These are phyloP conservation scores for Cistogaster globosa DNA, from an alignment of 2,888 invertebrate species.

Conservation along the genomic window DNA sequence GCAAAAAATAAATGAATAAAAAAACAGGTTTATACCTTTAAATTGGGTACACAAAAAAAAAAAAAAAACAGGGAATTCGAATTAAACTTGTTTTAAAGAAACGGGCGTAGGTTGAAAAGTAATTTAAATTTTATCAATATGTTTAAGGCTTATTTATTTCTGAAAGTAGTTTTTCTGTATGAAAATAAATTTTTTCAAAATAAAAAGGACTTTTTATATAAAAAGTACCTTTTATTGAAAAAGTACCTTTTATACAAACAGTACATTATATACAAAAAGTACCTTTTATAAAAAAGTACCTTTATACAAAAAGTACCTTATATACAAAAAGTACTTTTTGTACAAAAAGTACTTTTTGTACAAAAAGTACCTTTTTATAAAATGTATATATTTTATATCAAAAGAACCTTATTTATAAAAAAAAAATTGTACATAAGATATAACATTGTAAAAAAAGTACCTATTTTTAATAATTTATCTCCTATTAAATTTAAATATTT, in stretches of 20 bases:
- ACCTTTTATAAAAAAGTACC: not conserved
- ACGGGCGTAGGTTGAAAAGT: not conserved
- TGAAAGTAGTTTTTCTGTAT: no score
- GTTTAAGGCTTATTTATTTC: not conserved
- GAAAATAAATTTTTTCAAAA: no score
- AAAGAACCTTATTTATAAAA: no score
- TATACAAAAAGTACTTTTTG: no score
- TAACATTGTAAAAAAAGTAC: no score
- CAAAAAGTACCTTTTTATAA: no score
- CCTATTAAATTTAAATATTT: no score
- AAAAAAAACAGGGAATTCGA: slow-evolving; percentile 4
- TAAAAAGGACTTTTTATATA: not conserved
- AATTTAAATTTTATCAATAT: not conserved
- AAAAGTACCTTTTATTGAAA: not conserved
- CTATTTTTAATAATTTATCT: no score
- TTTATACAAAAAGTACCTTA: no score
- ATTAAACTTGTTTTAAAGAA: not conserved
- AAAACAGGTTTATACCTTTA: slow-evolving; percentile 6
- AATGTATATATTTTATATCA: no score
- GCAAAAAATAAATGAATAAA: slow-evolving; percentile 1
- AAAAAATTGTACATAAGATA: no score
- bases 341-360: no score
- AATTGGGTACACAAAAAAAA: slow-evolving; percentile 11
- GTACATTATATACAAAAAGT: not conserved
- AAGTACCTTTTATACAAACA: not conserved